A percentile compares a stretch with the other conserved stretches of the same genome.
Conservation (phyloP, 2,113 vertebrate genomes). For the Pica pica region DNA sequence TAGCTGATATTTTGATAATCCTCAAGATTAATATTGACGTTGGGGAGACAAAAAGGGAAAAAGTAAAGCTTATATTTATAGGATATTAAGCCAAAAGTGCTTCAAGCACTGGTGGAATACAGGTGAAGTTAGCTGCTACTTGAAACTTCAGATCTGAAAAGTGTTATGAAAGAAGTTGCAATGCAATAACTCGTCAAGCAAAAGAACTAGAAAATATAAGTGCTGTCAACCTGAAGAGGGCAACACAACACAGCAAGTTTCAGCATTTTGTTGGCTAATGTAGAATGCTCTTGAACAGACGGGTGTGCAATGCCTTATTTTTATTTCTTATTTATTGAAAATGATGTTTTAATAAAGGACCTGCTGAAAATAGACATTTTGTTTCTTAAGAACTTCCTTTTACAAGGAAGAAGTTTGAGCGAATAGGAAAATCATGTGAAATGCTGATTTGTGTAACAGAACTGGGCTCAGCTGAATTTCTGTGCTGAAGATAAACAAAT, state of each 20-base stretch:
- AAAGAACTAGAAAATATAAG: not conserved
- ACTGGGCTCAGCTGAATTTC: not conserved
- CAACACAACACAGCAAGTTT: conserved; percentile 28
- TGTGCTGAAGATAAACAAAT: not conserved
- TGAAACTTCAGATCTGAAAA: not conserved
- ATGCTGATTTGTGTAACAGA: not conserved
- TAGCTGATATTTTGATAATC: not conserved
- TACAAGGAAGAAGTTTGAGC: not conserved
- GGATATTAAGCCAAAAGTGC: not conserved
- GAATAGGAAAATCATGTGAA: not conserved
- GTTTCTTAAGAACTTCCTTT: not conserved
- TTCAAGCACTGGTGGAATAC: not conserved
- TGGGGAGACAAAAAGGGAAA: not conserved
- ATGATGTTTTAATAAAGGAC: accelerated
- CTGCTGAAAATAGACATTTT: not conserved
- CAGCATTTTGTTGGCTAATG: not conserved
- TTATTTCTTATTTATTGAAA: not conserved
- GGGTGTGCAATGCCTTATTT: not conserved
- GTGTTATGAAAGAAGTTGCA: not conserved
- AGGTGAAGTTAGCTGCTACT: not conserved
- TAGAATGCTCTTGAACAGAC: not conserved
- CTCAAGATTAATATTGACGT: not conserved
- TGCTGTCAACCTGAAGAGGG: conserved; percentile 41
- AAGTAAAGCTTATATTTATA: not conserved
- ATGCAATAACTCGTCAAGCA: not conserved